phyloP scores from a whole-genome alignment of 2,888 invertebrate species.

The Perithous albicinctus region DNA sequence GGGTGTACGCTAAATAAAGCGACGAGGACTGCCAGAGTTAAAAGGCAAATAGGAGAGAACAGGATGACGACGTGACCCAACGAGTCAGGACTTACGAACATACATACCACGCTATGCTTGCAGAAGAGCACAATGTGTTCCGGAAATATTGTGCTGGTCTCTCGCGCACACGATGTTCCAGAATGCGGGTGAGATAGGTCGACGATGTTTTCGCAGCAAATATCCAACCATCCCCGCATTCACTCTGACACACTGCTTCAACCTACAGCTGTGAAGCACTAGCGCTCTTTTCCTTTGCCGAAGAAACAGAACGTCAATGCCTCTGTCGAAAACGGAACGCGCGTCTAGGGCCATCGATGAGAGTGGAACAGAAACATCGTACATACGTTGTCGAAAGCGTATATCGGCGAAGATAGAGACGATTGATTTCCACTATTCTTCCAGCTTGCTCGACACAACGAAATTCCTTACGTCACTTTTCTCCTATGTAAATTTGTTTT shows the following conservation, averaged over 20 bases:
- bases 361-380: slow-evolving; percentile 71
- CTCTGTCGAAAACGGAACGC: slow-evolving; percentile 54
- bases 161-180: slow-evolving; percentile 48
- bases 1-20: slow-evolving; percentile 31
- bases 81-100: slow-evolving; percentile 49
- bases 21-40: slow-evolving; percentile 44
- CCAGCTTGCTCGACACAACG: slow-evolving; percentile 45
- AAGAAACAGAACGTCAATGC: slow-evolving; percentile 60
- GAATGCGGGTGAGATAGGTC: slow-evolving; percentile 48
- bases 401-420: slow-evolving; percentile 44
- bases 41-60: slow-evolving; percentile 50
- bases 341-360: slow-evolving; percentile 67
- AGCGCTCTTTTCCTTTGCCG: slow-evolving; percentile 23
- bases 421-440: slow-evolving; percentile 67
- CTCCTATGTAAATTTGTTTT: slow-evolving; percentile 12
- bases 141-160: slow-evolving; percentile 66
- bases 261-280: slow-evolving; percentile 5
- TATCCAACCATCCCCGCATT: slow-evolving; percentile 51
- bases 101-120: slow-evolving; percentile 41
- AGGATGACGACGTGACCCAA: slow-evolving; percentile 50
- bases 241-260: slow-evolving; percentile 18
- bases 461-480: slow-evolving; percentile 47
- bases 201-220: slow-evolving; percentile 65
- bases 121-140: slow-evolving; percentile 53
- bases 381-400: not conserved